Percentiles rank a stretch among this genome's conserved stretches.
Evolutionary conservation across 2,888 invertebrate genomes (phyloP).

Genomic region (Doris montereyensis): DNA sequence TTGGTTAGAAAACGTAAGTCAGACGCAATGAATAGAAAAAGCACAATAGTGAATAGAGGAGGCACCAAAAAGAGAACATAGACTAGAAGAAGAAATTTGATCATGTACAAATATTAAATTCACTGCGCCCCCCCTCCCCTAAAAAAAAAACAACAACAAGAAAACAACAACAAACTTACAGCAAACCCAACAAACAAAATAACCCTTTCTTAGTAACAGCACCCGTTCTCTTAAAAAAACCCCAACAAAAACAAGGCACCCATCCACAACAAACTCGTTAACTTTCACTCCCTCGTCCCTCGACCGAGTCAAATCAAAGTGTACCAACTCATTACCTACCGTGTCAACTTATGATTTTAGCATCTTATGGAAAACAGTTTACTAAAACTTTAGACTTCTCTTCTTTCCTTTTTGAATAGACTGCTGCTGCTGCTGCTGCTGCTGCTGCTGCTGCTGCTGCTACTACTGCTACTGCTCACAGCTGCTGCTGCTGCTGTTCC

Average conservation of each 20-base stretch:
- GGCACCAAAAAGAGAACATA: background rate
- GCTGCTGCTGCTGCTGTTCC: background rate
- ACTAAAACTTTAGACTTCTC: too few relatives aligned
- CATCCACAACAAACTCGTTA: too few relatives aligned
- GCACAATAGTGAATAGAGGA: too few relatives aligned
- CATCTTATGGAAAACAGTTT: too few relatives aligned
- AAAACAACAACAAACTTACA: background rate
- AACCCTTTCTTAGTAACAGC: background rate
- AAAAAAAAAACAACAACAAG: background rate
- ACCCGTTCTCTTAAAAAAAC: background rate
- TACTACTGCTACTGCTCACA: background rate
- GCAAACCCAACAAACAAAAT: background rate
- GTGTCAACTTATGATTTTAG: too few relatives aligned
- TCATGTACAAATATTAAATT: background rate
- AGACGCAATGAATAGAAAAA: background rate
- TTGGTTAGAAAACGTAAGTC: too few relatives aligned
- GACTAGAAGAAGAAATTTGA: background rate
- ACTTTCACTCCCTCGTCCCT: too few relatives aligned
- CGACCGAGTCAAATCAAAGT: too few relatives aligned
- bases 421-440: too few relatives aligned
- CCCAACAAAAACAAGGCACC: background rate
- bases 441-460: background rate
- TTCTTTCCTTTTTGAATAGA: too few relatives aligned
- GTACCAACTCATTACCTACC: too few relatives aligned
- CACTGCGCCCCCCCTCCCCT: background rate